Conservation (phyloP, 2,113 vertebrate genomes). For the Plestiodon gilberti region DNA sequence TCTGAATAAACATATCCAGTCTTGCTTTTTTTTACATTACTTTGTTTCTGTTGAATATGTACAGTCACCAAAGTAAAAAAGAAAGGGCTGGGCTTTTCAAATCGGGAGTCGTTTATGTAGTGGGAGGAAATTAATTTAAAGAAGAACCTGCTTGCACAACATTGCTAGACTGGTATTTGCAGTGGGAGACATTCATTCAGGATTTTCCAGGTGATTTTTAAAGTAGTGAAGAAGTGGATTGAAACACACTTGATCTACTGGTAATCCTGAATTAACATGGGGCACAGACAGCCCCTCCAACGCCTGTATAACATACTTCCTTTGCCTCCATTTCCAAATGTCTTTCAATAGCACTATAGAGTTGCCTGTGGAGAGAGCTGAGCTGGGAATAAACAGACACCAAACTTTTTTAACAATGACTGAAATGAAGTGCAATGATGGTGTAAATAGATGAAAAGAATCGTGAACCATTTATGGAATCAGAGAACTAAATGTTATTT, state of each 20-base stretch:
- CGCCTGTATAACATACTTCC: not conserved
- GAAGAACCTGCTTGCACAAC: not conserved
- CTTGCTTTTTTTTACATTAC: not conserved
- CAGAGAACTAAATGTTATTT: not conserved
- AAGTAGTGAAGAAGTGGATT: not conserved
- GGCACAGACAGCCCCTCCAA: not conserved
- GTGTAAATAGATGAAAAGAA: not conserved
- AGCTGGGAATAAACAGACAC: not conserved
- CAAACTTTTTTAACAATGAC: not conserved
- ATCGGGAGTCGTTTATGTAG: not conserved
- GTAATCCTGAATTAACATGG: not conserved
- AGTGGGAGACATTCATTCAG: not conserved
- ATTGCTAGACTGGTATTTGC: not conserved
- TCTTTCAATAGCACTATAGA: not conserved
- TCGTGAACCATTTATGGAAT: not conserved
- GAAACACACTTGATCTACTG: not conserved
- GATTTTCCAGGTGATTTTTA: not conserved
- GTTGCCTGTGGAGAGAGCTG: not conserved
- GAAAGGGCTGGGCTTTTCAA: not conserved
- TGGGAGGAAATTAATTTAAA: not conserved
- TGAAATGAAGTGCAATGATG: not conserved
- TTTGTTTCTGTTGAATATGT: not conserved
- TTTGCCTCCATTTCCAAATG: not conserved
- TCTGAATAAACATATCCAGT: not conserved
- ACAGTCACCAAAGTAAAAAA: not conserved